Conservation (phyloP, 2,888 invertebrate species). For the Synergus gifuensis region DNA sequence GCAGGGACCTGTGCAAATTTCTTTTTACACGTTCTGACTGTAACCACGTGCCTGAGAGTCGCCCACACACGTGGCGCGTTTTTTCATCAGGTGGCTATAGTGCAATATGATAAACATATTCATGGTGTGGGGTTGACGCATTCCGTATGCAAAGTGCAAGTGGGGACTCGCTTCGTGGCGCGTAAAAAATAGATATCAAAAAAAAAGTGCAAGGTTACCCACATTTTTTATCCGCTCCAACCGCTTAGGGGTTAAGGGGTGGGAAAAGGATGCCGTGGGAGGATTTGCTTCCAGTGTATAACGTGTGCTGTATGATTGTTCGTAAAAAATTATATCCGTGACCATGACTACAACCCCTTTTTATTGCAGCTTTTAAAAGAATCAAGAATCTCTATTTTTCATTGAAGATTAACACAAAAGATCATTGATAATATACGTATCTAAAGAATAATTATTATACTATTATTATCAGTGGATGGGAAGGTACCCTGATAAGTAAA, state of each 20-base stretch:
- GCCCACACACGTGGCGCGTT: conserved; percentile 57
- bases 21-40: conserved; percentile 32
- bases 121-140: conserved; percentile 60
- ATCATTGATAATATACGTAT: too few species aligned
- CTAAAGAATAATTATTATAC: neutral
- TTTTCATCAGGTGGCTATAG: conserved; percentile 60
- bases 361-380: neutral
- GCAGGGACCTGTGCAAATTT: conserved; percentile 41
- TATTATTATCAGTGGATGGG: too few species aligned
- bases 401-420: neutral
- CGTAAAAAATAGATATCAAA: conserved; percentile 60
- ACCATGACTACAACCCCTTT: neutral
- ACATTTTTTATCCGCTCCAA: conserved; percentile 62
- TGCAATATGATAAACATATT: conserved; percentile 67
- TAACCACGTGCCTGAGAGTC: conserved; percentile 54
- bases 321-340: neutral
- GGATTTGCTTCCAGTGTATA: conserved; percentile 50
- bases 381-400: neutral
- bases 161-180: conserved; percentile 44
- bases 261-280: neutral
- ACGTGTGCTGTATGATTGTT: conserved; percentile 22
- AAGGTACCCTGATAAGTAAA: too few species aligned
- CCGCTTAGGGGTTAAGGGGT: conserved; percentile 16
- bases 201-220: conserved; percentile 74
- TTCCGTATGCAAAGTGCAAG: conserved; percentile 69